Percentiles rank a stretch among this genome's conserved stretches.
Conservation (phyloP, 2,113 vertebrate genomes). For the Ophiodon elongatus region DNA sequence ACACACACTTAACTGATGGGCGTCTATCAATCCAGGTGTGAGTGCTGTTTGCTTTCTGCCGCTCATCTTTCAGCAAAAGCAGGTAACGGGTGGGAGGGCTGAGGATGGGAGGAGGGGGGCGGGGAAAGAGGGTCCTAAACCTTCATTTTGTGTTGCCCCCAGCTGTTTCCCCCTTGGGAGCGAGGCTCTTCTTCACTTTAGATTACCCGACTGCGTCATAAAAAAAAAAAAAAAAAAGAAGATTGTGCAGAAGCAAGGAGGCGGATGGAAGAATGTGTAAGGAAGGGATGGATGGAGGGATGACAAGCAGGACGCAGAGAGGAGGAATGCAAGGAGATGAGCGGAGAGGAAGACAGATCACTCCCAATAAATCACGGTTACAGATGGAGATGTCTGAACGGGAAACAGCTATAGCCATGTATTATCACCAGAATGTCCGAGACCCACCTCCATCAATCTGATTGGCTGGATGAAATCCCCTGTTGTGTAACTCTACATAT, state of each 20-base stretch:
- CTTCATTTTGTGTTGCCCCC: constrained; percentile 30
- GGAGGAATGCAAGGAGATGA: not conserved
- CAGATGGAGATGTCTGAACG: constrained; percentile 20
- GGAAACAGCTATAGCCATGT: not conserved
- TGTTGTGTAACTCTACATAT: constrained; percentile 2
- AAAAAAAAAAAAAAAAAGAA: constrained; percentile 40
- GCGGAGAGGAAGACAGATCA: not conserved
- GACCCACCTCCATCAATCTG: not conserved
- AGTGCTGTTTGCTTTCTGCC: not conserved
- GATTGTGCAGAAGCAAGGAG: not conserved
- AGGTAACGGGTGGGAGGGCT: not conserved
- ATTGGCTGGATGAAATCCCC: constrained; percentile 17
- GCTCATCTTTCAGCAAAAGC: constrained; percentile 29
- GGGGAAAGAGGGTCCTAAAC: constrained; percentile 8
- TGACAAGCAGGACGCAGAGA: constrained; percentile 27
- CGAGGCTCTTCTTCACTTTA: not conserved
- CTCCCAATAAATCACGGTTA: constrained; percentile 41
- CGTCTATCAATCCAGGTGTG: constrained; percentile 55
- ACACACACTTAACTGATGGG: constrained; percentile 11
- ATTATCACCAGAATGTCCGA: not conserved
- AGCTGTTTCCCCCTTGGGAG: constrained; percentile 59
- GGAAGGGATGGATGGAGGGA: constrained; percentile 4
- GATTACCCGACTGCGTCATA: constrained; percentile 7
- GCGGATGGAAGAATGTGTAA: constrained; percentile 33
- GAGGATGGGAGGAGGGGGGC: not conserved